Conservation (phyloP, 2,888 invertebrate species). For the Sicus ferrugineus region DNA sequence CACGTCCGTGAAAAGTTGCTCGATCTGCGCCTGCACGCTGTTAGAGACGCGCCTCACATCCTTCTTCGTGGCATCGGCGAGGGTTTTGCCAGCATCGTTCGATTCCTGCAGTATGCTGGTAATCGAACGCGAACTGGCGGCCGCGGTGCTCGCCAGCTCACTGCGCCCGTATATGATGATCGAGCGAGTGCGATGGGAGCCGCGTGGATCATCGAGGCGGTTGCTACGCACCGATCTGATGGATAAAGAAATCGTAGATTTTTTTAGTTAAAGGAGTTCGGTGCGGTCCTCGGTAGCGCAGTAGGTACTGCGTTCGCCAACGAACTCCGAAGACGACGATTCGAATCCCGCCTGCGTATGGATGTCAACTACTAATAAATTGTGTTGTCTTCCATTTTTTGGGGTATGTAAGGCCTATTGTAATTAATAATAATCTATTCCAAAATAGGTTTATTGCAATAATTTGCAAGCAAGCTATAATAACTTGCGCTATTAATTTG, state of each 20-base stretch:
- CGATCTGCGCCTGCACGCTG: slow-evolving; percentile 85
- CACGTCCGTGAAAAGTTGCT: slow-evolving; percentile 83
- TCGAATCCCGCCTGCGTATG: no score
- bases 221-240: slow-evolving; percentile 61
- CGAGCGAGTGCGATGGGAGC: slow-evolving; percentile 63
- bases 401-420: no score
- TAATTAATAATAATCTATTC: no score
- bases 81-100: slow-evolving; percentile 50
- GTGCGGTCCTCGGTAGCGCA: no score
- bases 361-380: no score
- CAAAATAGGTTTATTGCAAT: no score
- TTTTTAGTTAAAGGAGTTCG: no score
- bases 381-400: no score
- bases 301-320: no score
- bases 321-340: no score
- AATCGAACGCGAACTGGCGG: slow-evolving; percentile 56
- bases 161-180: slow-evolving; percentile 65
- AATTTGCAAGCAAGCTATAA: no score
- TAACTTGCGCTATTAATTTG: no score
- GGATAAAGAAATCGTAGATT: neutral
- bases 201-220: slow-evolving; percentile 63
- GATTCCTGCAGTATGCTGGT: slow-evolving; percentile 55
- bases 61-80: slow-evolving; percentile 56
- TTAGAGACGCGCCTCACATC: slow-evolving; percentile 68
- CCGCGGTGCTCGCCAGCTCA: slow-evolving; percentile 59